Base-by-base conservation (phyloP, 2,888 invertebrate genomes). In the Heliconius ethilla region DNA sequence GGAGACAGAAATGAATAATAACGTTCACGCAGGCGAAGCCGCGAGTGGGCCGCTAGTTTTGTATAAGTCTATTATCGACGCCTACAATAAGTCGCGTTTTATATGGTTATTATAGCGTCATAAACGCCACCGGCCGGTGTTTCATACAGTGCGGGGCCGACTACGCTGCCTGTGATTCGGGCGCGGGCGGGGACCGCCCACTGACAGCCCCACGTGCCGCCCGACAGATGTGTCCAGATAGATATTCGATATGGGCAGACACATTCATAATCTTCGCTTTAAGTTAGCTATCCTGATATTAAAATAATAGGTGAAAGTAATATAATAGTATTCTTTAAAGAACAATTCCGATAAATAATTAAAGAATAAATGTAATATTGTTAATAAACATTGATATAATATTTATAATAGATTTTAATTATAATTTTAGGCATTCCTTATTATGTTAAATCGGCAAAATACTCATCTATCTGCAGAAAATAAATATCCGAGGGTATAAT, bases 21-120 rank as follows among this genome's bases (percentile, higher is more conserved):
- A 29, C 29, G 29, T 29, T 29, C 29, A 29, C 29, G 29, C 29
- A 29, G 29, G 29, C 29, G 29, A 29, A 29, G 29, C 29, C 29
- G 3, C 29, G 29, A 3, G 29, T 29, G 29, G 29, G 29, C 29
- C 29, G 29, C 29, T 29, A 88, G 88, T 87, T 90, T 88, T 90
- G 90, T 93, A 89, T 90, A 92, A 89, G 92, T 91, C 91, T 89
- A 92, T 90, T 93, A 94, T 94, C 92, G 93, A 91, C 90, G 91
- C 90, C 91, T 91, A 93, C 93, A 94, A 94, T 93, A 94, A 94
- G 93, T 94, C 92, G 92, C 91, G 89, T 94, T 95, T 94, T 94
- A 94, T 94, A 94, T 89, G 92, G 93, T 93, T 94, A 95, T 94
- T 94, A 94, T 94, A 93, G 93, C 91, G 88, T 91, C 90, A 93